Evolutionary conservation across 1,140 invertebrate species (phyloP), one percentile per base, ranked within the genome.

Genomic region (Zaprionus vittiger): DNA sequence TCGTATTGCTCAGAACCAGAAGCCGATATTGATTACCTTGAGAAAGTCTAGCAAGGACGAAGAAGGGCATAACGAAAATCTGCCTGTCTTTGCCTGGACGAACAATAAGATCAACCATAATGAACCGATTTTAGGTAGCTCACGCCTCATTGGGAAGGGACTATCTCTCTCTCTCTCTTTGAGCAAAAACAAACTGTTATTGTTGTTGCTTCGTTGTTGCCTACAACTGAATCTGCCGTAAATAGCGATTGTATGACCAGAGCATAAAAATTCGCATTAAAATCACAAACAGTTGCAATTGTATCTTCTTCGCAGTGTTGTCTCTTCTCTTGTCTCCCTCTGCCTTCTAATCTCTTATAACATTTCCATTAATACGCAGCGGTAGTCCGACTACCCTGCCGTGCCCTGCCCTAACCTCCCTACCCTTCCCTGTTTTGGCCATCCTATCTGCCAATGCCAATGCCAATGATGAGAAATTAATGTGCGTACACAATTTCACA

Each of bases 391-490:
- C 41, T 47, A 63, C 61, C 49, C 44, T 38, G 61, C 15, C 70
- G 52, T 44, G 41, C 41, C 9, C 47, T 52, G 1, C 47, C 20
- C 20, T 22, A 1, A 3, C 17, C 47, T 22, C 47, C 47, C 7
- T 52, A 14, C 11, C n/a, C 47, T 49, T 12, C n/a, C 47, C 38
- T 14, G 4, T 41, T n/a, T 60, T 38, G 38, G 15, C 31, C 34
- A 34, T 4, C 31, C 31, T 34, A 9, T 24, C 34, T 75, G 54
- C 61, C 78, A 77, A 69, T 78, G 76, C 75, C 78, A 76, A 55
- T 76, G 73, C 59, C 73, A 90, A 90, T 90, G 85, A 90, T 90
- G 85, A 90, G 85, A 90, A 90, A 90, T 90, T 90, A 90, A 90
- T 90, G 85, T 85, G 86, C 78, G 79, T 81, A 79, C 79, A 75